Base-by-base conservation (phyloP, 1,140 invertebrate species). In the Wasmannia auropunctata region DNA sequence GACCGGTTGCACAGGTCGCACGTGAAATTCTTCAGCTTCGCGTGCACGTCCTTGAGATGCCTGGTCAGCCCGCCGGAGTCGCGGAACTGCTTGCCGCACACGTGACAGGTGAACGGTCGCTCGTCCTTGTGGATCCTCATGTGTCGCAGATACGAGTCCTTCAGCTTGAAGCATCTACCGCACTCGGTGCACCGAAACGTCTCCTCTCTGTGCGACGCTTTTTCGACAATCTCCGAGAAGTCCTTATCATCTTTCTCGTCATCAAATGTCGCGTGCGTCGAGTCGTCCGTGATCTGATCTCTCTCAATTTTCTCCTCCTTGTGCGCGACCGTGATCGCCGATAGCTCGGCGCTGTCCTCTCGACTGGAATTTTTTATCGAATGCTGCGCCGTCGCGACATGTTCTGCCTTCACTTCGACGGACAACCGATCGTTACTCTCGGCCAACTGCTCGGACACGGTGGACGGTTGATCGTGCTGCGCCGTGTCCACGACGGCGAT, bases 71-170 rank as follows among this genome's bases (percentile, higher is more conserved):
- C 93, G 6, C 93, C 93, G 6, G 94, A 94, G 22, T 93, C 92
- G 2, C 93, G 91, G 75, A 95, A 95, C 56, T 92, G 97, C 86
- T 97, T 96, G 34, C 96, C 96, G 91, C 97, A 98, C 77, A 95
- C 94, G 54, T 95, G 96, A 91, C 97, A 97, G 51, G 96, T 96
- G 90, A 97, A 97, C 2, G 97, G 97, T 79, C 97, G 96, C 85
- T 97, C 97, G 0, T 97, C 97, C 11, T 96, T 97, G 91, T 97
- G 97, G 7, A 90, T 94, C 54, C 89, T 91, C 58, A 87, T 87
- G 81, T 95, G 94, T 83, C 97, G 97, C 67, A 96, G 92, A 31
- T 96, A 91, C 0, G 93, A 93, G 49, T 94, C 92, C 16, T 94
- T 94, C 19, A 94, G 28, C 72, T 96, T 94, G 79, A 96, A 96